These are phyloP conservation scores for Thripadectes ignobilis DNA, from an alignment of 2,797 vertebrate species.

Conservation along the genomic window DNA sequence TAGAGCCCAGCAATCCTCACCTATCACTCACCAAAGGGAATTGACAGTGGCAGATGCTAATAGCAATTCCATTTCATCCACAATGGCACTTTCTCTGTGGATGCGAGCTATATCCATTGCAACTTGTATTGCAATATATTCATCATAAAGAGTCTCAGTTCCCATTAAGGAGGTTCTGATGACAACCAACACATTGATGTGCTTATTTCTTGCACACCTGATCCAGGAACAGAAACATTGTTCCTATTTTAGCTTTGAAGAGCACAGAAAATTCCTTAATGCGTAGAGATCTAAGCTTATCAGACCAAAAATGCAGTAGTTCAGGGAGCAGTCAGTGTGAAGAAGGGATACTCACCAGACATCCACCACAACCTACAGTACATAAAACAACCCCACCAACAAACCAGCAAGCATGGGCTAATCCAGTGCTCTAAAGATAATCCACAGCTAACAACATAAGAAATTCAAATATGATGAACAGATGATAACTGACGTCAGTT, in stretches of 20 bases:
- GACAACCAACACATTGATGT: background rate
- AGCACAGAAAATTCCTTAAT: background rate
- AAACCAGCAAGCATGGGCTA: background rate
- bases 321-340: background rate
- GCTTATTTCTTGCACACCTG: background rate
- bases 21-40: background rate
- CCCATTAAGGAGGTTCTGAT: background rate
- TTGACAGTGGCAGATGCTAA: background rate
- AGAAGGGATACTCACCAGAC: background rate
- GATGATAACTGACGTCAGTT: background rate
- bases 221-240: background rate
- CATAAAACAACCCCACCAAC: background rate
- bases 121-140: background rate
- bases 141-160: background rate
- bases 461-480: background rate
- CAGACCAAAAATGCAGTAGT: background rate
- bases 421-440: background rate
- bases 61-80: background rate
- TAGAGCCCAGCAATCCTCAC: background rate
- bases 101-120: background rate
- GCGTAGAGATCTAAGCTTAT: background rate
- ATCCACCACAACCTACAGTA: background rate
- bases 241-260: background rate
- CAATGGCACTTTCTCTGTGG: background rate
- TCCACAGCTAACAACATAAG: background rate